These are phyloP conservation scores for Pristionchus exspectatus DNA, from an alignment of 2,888 invertebrate genomes.

Conservation along the genomic window DNA sequence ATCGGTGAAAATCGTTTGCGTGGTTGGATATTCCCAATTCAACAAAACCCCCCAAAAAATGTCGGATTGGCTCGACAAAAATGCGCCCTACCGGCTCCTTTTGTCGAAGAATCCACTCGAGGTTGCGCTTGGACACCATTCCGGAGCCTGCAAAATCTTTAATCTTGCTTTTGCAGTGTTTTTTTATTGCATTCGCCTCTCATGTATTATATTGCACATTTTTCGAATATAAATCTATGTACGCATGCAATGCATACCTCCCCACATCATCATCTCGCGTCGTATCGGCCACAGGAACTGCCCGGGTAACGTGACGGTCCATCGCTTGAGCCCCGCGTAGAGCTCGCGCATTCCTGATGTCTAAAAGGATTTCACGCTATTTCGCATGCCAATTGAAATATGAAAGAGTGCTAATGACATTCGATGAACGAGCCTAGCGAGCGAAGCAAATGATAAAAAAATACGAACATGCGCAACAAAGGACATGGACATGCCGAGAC, in stretches of 20 bases:
- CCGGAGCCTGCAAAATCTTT: background rate
- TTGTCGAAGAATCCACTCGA: background rate
- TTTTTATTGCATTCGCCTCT: too few relatives aligned
- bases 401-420: too few relatives aligned
- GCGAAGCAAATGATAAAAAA: too few relatives aligned
- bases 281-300: conserved; percentile 12
- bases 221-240: too few relatives aligned
- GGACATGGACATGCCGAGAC: background rate
- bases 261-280: background rate
- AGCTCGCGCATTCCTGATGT: background rate
- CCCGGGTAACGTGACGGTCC: background rate
- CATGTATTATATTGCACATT: too few relatives aligned
- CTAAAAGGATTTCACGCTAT: background rate
- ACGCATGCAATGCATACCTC: background rate
- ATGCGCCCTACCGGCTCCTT: background rate
- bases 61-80: background rate
- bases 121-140: background rate
- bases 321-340: background rate
- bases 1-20: too few relatives aligned
- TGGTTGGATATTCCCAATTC: too few relatives aligned
- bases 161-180: background rate
- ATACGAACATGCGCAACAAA: background rate
- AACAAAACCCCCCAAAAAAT: too few relatives aligned
- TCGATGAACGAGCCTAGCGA: too few relatives aligned
- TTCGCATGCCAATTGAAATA: too few relatives aligned